Conservation (phyloP, 1,140 invertebrate species). For the Drosophila rhopaloa region DNA sequence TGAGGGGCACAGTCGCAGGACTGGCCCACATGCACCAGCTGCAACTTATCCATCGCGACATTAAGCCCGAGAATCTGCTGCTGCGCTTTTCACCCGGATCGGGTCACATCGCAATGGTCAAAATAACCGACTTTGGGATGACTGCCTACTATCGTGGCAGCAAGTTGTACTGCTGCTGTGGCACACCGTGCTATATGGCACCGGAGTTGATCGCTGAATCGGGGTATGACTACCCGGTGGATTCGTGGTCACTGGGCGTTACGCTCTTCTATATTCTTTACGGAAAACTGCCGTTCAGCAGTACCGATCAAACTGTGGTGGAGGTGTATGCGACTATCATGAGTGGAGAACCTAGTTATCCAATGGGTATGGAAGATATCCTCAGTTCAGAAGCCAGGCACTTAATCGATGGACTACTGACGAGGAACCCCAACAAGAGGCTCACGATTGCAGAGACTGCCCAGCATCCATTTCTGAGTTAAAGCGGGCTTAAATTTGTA, state of each 20-base stretch:
- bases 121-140: background rate
- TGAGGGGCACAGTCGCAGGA: background rate
- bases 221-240: conserved; percentile 1
- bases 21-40: conserved; percentile 2
- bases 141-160: background rate
- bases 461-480: conserved; percentile 13
- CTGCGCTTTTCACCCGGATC: background rate
- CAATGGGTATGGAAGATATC: background rate
- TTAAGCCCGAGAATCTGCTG: conserved; percentile 3
- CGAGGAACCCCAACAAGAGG: background rate
- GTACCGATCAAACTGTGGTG: fast-evolving
- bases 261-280: background rate
- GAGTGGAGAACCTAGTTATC: background rate
- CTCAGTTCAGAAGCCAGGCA: background rate
- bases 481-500: background rate
- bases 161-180: background rate
- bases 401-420: conserved; percentile 10
- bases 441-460: background rate
- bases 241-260: background rate
- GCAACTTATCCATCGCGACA: conserved; percentile 4
- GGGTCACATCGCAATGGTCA: background rate
- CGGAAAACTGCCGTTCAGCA: background rate
- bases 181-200: background rate
- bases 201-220: background rate
- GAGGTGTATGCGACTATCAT: background rate